A percentile compares a stretch with the other conserved stretches of the same genome.
These are phyloP conservation scores for Saccopteryx bilineata DNA, from an alignment of 2,113 vertebrate genomes.

Conservation along the genomic window DNA sequence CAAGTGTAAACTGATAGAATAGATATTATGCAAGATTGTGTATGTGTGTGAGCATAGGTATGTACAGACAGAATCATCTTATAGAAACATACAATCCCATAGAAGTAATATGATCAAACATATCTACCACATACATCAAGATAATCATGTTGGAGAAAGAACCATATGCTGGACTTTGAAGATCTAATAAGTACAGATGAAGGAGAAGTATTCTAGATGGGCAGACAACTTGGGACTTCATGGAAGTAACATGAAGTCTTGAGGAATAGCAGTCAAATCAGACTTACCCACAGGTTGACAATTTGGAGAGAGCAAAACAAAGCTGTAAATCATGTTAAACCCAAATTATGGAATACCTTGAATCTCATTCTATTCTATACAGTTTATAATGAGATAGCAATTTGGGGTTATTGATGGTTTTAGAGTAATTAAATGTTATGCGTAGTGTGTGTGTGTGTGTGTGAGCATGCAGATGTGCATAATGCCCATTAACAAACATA, in stretches of 20 bases:
- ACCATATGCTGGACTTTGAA: not conserved
- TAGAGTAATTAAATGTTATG: not conserved
- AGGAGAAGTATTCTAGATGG: not conserved
- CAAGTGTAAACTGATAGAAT: not conserved
- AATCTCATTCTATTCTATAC: not conserved
- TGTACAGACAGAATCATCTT: not conserved
- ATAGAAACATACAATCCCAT: not conserved
- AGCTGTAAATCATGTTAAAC: not conserved
- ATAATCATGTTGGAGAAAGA: not conserved
- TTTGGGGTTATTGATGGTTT: not conserved
- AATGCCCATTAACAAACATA: not conserved
- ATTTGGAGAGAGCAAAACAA: not conserved
- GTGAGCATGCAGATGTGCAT: rapidly evolving
- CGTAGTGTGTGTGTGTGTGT: not conserved
- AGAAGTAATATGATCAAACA: not conserved
- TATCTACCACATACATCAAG: not conserved
- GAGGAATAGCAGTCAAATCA: not conserved
- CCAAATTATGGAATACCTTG: not conserved
- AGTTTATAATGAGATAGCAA: not conserved
- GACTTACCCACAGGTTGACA: not conserved
- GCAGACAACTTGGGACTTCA: not conserved
- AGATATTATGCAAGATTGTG: not conserved
- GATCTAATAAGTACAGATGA: not conserved
- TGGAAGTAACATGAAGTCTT: not conserved
- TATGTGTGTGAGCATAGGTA: rapidly evolving